Conservation (phyloP, 2,888 invertebrate genomes). For the Mechanitis messenoides region DNA sequence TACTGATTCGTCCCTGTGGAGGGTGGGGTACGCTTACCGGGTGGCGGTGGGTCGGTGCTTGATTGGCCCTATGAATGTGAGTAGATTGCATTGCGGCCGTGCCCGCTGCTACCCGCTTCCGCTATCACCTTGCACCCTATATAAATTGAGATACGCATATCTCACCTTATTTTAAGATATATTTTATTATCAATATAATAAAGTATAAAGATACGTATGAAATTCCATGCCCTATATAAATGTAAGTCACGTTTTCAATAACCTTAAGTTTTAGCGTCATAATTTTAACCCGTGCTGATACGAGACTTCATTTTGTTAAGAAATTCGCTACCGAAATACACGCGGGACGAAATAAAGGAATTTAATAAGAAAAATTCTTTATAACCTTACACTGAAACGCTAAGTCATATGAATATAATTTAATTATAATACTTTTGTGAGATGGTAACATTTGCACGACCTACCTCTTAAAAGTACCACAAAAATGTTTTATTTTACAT, state of each 20-base stretch:
- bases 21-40: slow-evolving; percentile 57
- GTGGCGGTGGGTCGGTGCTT: slow-evolving; percentile 67
- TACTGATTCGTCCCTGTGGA: slow-evolving; percentile 44
- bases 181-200: slow-evolving; percentile 32
- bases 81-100: slow-evolving; percentile 60
- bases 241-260: slow-evolving; percentile 77
- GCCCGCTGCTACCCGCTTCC: slow-evolving; percentile 24
- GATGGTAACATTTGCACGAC: no score
- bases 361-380: slow-evolving; percentile 25
- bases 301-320: slow-evolving; percentile 72
- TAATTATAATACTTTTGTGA: slow-evolving; percentile 11
- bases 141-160: slow-evolving; percentile 8
- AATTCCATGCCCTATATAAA: slow-evolving; percentile 67
- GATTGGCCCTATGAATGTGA: slow-evolving; percentile 75
- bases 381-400: slow-evolving; percentile 17
- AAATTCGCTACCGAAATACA: slow-evolving; percentile 56
- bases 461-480: no score
- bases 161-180: slow-evolving; percentile 10
- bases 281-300: slow-evolving; percentile 72
- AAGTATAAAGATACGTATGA: slow-evolving; percentile 38
- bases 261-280: slow-evolving; percentile 76
- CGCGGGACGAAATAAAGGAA: slow-evolving; percentile 32
- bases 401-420: slow-evolving; percentile 17
- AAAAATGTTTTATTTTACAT: no score
- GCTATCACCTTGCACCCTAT: slow-evolving; percentile 22